phyloP scores from a whole-genome alignment of 1,140 invertebrate genomes.

The Neodiprion lecontei region DNA sequence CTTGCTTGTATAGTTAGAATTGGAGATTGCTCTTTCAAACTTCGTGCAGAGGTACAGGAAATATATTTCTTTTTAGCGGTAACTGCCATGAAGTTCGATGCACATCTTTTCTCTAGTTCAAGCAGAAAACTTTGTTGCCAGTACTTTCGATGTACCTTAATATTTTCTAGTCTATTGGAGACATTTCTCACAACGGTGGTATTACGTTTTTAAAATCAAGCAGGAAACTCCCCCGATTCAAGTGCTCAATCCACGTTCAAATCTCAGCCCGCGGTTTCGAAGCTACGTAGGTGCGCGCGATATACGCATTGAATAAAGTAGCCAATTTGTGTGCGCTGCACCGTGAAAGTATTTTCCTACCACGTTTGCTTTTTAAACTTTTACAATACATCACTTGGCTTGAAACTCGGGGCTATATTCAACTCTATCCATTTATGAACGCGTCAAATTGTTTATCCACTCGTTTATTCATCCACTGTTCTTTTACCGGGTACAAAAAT shows the following conservation, averaged over 20 bases:
- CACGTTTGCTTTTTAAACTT: neutral
- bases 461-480: too few relatives aligned
- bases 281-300: neutral
- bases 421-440: too few relatives aligned
- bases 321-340: neutral
- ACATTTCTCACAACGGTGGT: constrained; percentile 1
- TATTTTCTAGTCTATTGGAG: constrained; percentile 7
- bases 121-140: constrained; percentile 4
- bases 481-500: too few relatives aligned
- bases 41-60: neutral
- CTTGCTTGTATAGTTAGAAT: neutral
- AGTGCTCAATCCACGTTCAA: neutral
- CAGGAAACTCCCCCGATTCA: neutral
- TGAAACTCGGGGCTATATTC: neutral
- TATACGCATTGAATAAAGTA: neutral
- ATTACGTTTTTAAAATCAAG: neutral
- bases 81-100: constrained; percentile 1
- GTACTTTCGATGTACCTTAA: constrained; percentile 3
- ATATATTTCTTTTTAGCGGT: neutral
- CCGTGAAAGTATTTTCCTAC: too few relatives aligned
- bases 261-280: neutral
- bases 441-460: too few relatives aligned
- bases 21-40: neutral
- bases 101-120: neutral
- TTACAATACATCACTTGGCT: neutral